Evolutionary conservation across 1,140 invertebrate genomes (phyloP), one percentile per base, ranked within the genome.

Genomic region (Penaeus japonicus): DNA sequence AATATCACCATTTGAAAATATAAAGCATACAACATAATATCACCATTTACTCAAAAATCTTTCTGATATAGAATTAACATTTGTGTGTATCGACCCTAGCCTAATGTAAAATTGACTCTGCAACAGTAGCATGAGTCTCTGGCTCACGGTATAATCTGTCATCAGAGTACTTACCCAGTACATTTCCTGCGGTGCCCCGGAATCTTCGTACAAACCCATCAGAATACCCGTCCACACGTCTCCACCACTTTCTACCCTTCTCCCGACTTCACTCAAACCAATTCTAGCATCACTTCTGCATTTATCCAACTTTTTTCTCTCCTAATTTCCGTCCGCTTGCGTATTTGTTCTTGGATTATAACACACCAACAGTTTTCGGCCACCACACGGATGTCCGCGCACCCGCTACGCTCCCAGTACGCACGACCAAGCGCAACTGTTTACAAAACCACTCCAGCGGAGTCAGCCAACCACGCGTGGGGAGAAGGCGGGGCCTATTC

Each of bases 381-480:
- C 65, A 24, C 73, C 80, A 75, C 87, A 88, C 87, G 27, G 53
- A 77, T 88, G 87, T 88, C 80, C 80, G 87, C 87, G 87, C 87
- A 88, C 75, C 87, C 70, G 35, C 80, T 75, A 88, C 87, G 80
- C 70, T 88, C 65, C 70, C 87, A 88, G 65, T 59, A 88, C 87
- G 87, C 87, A 88, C 80, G 87, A 55, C 80, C 87, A 88, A 88
- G 87, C 87, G 87, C 87, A 88, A 88, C 87, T 88, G 87, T 88
- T 88, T 88, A 88, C 87, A 88, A 88, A 83, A 83, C 87, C 65
- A 88, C 87, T 84, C 80, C 32, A 83, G 7, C 15, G 54, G 59
- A 83, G 47, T 35, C 81, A 83, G 80, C 87, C 87, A 88, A 88
- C 87, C 87, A 88, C 80, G 65, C 80, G 80, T 18, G 22, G 87